Evolutionary conservation across 2,888 invertebrate species (phyloP), one percentile per base, ranked within the genome.

Genomic region (Clunio marinus): DNA sequence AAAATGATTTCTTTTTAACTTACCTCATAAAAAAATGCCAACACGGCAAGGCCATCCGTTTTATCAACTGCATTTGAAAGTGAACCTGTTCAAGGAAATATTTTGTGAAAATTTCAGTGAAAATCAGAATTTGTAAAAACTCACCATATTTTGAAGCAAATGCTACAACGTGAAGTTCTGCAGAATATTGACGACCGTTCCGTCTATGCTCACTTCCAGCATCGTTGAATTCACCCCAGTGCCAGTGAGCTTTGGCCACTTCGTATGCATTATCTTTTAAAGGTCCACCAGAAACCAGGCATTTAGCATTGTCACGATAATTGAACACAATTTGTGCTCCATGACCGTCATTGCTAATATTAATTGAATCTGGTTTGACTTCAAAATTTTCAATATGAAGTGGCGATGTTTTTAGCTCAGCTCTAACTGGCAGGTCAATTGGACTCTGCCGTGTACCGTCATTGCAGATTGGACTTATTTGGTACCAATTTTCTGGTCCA

Each of bases 21-120:
- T n/a, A 59, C 59, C 15, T 32, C 59, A 35, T 59, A 59, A 15
- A 59, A 32, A 32, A 59, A 32, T 20, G 32, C 35, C 8, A 59
- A 13, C 5, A 59, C 59, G 10, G 59, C 59, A 15, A 59, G 24
- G 1, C 59, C 59, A 10, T 35, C 35, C 8, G 59, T 2, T 24
- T 28, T 8, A 2, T 17, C 5, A 1, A 25, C 1, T 1, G 59
- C 59, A 2, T 8, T 22, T 10, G 1, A 7, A 20, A 59, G 3
- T 25, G 57, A 10, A 3, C 13, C 57, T 57, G 8, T 1, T 1
- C 4, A 27, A 27, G 24, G 10, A n/a, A 25, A 55, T n/a, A 4
- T 7, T 4, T 4, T 20, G 4, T 3, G 3, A 55, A 24, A 55
- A 15, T n/a, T 15, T 57, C 15, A 57, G 27, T 10, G 7, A 2